Base-by-base conservation (phyloP, 2,113 vertebrate species). In the Laticauda laticaudata region DNA sequence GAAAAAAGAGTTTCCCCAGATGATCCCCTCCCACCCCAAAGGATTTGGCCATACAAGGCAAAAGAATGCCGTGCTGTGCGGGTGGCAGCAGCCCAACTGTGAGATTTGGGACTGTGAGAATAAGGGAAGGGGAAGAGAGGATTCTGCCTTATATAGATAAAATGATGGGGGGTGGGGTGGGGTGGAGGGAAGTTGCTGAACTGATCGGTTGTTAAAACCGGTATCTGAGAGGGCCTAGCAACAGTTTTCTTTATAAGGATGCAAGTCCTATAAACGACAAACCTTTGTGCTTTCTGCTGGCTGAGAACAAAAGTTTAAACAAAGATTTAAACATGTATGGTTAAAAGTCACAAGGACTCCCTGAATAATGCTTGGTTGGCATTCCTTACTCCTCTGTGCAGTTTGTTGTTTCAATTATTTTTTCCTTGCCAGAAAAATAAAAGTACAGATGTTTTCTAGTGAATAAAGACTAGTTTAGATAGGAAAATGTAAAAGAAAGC, bases 41-140 rank as follows among this genome's bases (percentile, higher is more conserved):
- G 96, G 94, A 96, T 97, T 98, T 98, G 97, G 97, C 98, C 98
- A 98, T 98, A 98, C 97, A 98, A 98, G 98, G 98, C 95, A 97
- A 98, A 98, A 98, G 98, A 98, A 98, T 98, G 98, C 97, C 94
- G 95, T 93, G 69, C 69, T 23, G 94, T 94, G 89, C 56, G 69
- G 88, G 91, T 87, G 96, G 95, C 92, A 92, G 96, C 95, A 93
- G 94, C 97, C 55, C 94, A 96, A 94, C 96, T 92, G 54, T 39
- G 45, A 93, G 59, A 92, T 96, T 94, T 96, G 55, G 93, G 97
- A 97, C 97, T 97, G 97, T 97, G 88, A 92, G 81, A 53, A 87
- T 21, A 45, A 18, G 57, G 43, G 29, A 3, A 14, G 90, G 69
- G 55, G 54, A 92, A 53, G n/a, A 43, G 10, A 18, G 59, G 3